These are phyloP conservation scores for fruit fly (Drosophila melanogaster) DNA, from an alignment of 1,140 invertebrate species.

Conservation along the genomic window Release_6_plus_ISO1_MT NT_033779.5:5442001-5442500, in stretches of 20 bases:
- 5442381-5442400: conserved; percentile 73
- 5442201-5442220: conserved; percentile 73
- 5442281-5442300: conserved; percentile 83
- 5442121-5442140: conserved; percentile 18
- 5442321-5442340: conserved; percentile 18
- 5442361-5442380: conserved; percentile 13
- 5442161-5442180: conserved; percentile 81
- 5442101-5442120: conserved; percentile 77
- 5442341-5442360: background rate
- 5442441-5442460: conserved; percentile 76
- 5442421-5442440: conserved; percentile 84
- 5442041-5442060: too few species aligned
- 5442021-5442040: too few species aligned
- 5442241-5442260: conserved; percentile 49
- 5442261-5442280: conserved; percentile 80
- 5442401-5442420: conserved; percentile 74
- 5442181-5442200: conserved; percentile 84
- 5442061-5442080: too few species aligned
- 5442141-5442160: conserved; percentile 50
- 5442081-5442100: background rate
- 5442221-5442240: conserved; percentile 30
- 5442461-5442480: conserved; percentile 79
- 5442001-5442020: background rate
- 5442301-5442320: conserved; percentile 40
- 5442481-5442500: conserved; percentile 65